A percentile compares a stretch with the other conserved stretches of the same genome.
Conservation (phyloP, 1,140 invertebrate species). For the Aphidius ervi region DNA sequence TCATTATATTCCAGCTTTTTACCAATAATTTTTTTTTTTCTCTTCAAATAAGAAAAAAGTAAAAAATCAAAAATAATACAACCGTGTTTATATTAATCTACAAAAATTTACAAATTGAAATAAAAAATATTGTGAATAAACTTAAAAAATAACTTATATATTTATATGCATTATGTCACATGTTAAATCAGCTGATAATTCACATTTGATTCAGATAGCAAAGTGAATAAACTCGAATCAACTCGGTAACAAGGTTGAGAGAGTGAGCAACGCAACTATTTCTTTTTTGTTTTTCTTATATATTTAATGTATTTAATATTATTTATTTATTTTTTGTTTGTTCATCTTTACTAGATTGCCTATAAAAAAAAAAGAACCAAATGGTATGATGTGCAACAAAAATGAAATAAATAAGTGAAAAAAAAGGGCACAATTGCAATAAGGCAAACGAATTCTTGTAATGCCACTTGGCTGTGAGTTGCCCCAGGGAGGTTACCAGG, state of each 20-base stretch:
- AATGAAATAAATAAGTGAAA: not conserved
- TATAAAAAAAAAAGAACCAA: not conserved
- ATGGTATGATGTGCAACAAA: not conserved
- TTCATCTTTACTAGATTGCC: slow-evolving; percentile 8
- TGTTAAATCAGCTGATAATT: slow-evolving; percentile 7
- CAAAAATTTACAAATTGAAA: too few relatives aligned
- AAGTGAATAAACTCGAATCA: not conserved
- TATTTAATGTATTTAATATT: too few relatives aligned
- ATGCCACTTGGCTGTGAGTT: slow-evolving; percentile 1
- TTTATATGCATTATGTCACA: slow-evolving; percentile 4
- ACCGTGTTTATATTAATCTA: too few relatives aligned
- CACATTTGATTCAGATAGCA: slow-evolving; percentile 2
- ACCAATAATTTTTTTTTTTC: too few relatives aligned
- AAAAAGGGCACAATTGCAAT: not conserved
- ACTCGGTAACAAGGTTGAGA: slow-evolving; percentile 9
- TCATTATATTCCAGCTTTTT: too few relatives aligned
- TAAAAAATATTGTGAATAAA: too few relatives aligned
- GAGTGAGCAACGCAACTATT: slow-evolving; percentile 10
- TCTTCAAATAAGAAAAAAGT: too few relatives aligned
- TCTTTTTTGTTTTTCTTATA: not conserved
- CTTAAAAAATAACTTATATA: too few relatives aligned
- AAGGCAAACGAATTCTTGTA: not conserved
- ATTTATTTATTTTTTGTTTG: not conserved
- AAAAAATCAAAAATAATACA: too few relatives aligned
- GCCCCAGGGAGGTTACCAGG: slow-evolving; percentile 9